A percentile compares a stretch with the other conserved stretches of the same genome.
These are phyloP conservation scores for Adelosebastes latens DNA, from an alignment of 2,797 vertebrate species.

Conservation along the genomic window DNA sequence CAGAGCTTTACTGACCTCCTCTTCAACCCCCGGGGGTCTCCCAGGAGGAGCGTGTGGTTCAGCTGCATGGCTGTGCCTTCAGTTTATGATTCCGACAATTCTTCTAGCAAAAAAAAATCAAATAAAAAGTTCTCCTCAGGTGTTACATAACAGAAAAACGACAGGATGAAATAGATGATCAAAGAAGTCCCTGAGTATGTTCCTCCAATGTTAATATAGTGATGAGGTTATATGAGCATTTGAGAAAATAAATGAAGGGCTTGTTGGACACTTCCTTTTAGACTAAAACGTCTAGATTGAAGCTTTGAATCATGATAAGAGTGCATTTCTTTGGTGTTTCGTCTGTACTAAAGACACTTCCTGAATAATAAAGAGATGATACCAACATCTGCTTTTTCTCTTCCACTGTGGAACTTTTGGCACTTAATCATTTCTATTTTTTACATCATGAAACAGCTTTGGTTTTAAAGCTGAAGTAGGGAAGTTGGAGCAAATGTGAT, in stretches of 20 bases:
- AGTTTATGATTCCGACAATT: constrained; percentile 51
- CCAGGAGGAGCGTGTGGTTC: constrained; percentile 64
- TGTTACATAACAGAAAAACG: constrained; percentile 37
- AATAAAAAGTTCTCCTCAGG: constrained; percentile 11
- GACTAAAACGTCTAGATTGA: background rate
- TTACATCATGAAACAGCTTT: background rate
- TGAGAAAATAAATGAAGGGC: constrained; percentile 19
- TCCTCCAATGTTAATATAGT: constrained; percentile 21
- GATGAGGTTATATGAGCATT: constrained; percentile 8
- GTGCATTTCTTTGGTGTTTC: background rate
- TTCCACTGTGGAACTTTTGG: background rate
- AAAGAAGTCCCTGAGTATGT: constrained; percentile 3
- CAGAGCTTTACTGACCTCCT: constrained; percentile 70
- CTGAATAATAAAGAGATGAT: constrained; percentile 1
- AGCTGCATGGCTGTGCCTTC: constrained; percentile 46
- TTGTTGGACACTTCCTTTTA: background rate
- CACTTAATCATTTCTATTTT: background rate
- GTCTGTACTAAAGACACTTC: constrained; percentile 1
- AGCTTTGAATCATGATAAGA: background rate
- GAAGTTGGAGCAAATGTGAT: too few relatives aligned
- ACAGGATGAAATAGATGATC: constrained; percentile 35
- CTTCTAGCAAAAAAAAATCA: constrained; percentile 1
- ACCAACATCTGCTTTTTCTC: constrained; percentile 20
- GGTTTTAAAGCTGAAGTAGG: too few relatives aligned
- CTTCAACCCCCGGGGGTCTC: constrained; percentile 63